Conservation (phyloP, 1,140 invertebrate species). For the Trichoplusia ni region DNA sequence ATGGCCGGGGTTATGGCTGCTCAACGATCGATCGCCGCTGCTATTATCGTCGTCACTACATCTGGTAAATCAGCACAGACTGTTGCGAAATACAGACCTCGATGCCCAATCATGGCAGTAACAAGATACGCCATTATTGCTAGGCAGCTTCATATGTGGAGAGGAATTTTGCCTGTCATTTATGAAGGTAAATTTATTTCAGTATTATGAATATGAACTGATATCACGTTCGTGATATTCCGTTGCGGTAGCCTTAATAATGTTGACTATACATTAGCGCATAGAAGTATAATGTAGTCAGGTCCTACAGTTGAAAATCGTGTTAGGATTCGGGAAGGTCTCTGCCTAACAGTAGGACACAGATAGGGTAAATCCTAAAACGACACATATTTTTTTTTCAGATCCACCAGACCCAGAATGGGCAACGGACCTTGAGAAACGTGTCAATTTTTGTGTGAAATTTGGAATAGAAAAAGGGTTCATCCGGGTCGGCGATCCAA, state of each 20-base stretch:
- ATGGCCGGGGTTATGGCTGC: slow-evolving; percentile 93
- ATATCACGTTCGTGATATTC: too few species aligned
- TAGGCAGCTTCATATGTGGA: slow-evolving; percentile 88
- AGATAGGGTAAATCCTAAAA: not conserved
- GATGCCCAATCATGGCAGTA: slow-evolving; percentile 92
- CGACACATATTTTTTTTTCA: slow-evolving; percentile 23
- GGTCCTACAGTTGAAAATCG: too few species aligned
- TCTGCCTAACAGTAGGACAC: too few species aligned
- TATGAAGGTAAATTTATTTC: slow-evolving; percentile 81
- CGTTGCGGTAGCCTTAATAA: too few species aligned
- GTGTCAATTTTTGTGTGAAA: slow-evolving; percentile 86
- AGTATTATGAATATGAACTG: too few species aligned
- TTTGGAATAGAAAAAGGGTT: slow-evolving; percentile 85
- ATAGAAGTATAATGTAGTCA: too few species aligned
- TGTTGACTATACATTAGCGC: too few species aligned
- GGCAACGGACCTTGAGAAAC: slow-evolving; percentile 85
- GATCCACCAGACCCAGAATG: slow-evolving; percentile 61
- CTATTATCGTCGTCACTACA: slow-evolving; percentile 93
- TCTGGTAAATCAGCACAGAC: slow-evolving; percentile 89
- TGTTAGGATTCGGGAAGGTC: too few species aligned
- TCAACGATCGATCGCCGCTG: slow-evolving; percentile 88
- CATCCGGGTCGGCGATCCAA: slow-evolving; percentile 85
- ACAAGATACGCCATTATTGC: slow-evolving; percentile 88
- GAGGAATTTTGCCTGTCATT: slow-evolving; percentile 88
- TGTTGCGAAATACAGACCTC: slow-evolving; percentile 90